phyloP scores from a whole-genome alignment of 1,140 invertebrate genomes.

The Sycophila sp. region DNA sequence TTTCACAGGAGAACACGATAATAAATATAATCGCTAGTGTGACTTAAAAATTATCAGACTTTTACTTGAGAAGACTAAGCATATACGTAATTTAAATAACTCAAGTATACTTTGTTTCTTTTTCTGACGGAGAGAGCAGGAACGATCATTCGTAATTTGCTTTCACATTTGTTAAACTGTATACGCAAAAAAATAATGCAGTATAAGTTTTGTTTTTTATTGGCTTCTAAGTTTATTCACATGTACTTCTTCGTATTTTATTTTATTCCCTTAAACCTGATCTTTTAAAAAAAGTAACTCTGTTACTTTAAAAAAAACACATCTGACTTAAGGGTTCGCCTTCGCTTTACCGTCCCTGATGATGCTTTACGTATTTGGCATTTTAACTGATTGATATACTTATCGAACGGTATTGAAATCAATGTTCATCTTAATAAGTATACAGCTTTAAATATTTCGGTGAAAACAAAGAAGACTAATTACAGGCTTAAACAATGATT shows the following conservation, averaged over 20 bases:
- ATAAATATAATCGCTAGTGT: constrained; percentile 23
- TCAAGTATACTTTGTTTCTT: constrained; percentile 18
- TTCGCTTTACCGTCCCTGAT: constrained; percentile 7
- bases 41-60: constrained; percentile 38
- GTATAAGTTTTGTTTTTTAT: constrained; percentile 4
- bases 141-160: constrained; percentile 22
- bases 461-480: constrained; percentile 19
- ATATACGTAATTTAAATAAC: constrained; percentile 23
- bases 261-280: no score
- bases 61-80: constrained; percentile 33
- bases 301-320: constrained; percentile 3
- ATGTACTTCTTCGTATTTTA: constrained; percentile 4
- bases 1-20: constrained; percentile 10
- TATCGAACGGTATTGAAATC: constrained; percentile 33
- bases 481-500: no score
- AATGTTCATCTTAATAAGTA: constrained; percentile 31
- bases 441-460: constrained; percentile 6
- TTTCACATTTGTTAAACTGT: background rate
- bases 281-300: no score
- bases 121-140: constrained; percentile 29
- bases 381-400: constrained; percentile 33
- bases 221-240: constrained; percentile 13
- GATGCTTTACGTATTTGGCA: constrained; percentile 36
- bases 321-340: background rate
- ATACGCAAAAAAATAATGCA: background rate